phyloP scores from a whole-genome alignment of 2,888 invertebrate genomes.

The Trachelus stipa region DNA sequence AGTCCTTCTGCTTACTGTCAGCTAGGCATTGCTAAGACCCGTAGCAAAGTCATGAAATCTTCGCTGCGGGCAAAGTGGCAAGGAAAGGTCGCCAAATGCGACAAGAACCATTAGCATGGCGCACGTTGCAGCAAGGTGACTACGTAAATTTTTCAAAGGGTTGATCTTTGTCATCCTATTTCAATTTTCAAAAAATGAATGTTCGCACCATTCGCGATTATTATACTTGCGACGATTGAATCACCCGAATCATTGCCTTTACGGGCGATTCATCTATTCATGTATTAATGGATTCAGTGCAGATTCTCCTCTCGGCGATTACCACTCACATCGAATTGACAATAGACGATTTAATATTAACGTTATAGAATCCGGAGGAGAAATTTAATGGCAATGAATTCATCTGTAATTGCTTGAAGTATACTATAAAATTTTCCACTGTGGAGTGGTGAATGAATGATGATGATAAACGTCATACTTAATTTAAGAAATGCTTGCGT shows the following conservation, averaged over 20 bases:
- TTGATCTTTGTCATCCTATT: neutral
- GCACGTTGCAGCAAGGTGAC: neutral
- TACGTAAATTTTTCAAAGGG: neutral
- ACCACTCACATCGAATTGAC: slow-evolving; percentile 6
- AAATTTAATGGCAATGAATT: slow-evolving; percentile 1
- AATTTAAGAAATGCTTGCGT: neutral
- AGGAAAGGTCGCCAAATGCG: neutral
- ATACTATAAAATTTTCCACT: neutral
- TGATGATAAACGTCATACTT: neutral
- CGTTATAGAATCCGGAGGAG: neutral
- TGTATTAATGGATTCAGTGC: neutral
- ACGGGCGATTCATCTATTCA: neutral
- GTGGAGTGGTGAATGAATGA: neutral
- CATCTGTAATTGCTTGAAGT: neutral
- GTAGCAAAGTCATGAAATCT: neutral
- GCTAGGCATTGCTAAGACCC: neutral
- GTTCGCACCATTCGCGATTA: neutral
- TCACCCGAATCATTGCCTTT: no score
- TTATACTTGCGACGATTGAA: no score
- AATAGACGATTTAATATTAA: neutral
- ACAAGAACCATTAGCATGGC: neutral
- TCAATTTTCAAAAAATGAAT: neutral
- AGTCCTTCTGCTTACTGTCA: neutral
- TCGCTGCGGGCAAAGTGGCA: neutral
- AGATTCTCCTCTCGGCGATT: neutral